Conservation (phyloP, 2,113 vertebrate species). For the Paraplagusia blochii region DNA sequence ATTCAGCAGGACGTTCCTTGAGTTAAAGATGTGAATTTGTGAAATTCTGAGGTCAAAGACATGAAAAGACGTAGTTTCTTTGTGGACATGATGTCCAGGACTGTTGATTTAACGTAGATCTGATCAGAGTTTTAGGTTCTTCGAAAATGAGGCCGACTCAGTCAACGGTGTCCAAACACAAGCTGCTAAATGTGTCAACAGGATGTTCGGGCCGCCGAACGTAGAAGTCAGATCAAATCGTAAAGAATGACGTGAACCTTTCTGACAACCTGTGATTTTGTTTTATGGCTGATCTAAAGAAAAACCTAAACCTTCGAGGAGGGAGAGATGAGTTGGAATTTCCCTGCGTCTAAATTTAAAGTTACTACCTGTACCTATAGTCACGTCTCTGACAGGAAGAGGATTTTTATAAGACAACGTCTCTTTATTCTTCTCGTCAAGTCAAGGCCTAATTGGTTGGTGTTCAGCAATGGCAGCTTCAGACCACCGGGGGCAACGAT, state of each 20-base stretch:
- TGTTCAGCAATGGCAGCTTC: background rate
- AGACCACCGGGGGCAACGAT: constrained; percentile 26
- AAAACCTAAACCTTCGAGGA: background rate
- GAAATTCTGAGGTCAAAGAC: too few species aligned
- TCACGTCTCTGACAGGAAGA: background rate
- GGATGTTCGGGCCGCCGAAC: too few species aligned
- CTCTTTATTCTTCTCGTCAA: constrained; percentile 1
- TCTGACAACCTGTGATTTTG: constrained; percentile 20
- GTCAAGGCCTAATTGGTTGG: background rate
- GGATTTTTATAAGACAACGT: constrained; percentile 8
- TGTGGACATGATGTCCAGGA: too few species aligned
- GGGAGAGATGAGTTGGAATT: constrained; percentile 37
- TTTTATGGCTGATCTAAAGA: constrained; percentile 36
- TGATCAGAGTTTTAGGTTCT: too few species aligned
- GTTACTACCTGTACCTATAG: constrained; percentile 20
- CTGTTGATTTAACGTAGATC: too few species aligned
- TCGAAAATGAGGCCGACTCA: too few species aligned
- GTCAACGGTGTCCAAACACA: too few species aligned
- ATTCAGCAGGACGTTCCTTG: constrained; percentile 30
- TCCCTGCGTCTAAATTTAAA: constrained; percentile 47
- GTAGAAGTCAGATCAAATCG: too few species aligned
- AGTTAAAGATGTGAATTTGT: constrained; percentile 19
- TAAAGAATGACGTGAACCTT: too few species aligned
- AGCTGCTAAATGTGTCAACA: too few species aligned
- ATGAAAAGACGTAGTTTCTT: too few species aligned